Percentiles rank a stretch among this genome's conserved stretches.
Evolutionary conservation across 2,888 invertebrate species (phyloP).

Genomic region (Deilephila porcellus): DNA sequence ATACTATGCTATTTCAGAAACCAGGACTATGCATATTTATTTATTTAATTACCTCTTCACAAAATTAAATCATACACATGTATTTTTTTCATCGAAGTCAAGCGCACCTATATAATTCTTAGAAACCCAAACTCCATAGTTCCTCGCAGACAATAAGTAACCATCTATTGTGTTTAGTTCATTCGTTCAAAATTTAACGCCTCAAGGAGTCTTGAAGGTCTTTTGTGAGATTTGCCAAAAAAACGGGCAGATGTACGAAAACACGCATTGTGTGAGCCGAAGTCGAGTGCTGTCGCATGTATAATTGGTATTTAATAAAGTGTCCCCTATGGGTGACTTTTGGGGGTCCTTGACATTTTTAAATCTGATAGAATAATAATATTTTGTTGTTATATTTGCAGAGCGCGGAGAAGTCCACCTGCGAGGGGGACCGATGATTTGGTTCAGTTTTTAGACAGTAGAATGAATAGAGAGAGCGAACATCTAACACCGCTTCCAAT

Average conservation of each 20-base stretch:
- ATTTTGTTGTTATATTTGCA: background rate
- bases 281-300: conserved; percentile 65
- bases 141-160: conserved; percentile 21
- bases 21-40: too few species aligned
- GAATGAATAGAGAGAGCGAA: too few species aligned
- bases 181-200: conserved; percentile 71
- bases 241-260: conserved; percentile 67
- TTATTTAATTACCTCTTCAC: background rate
- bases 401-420: too few species aligned
- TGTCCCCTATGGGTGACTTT: conserved; percentile 52
- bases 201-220: conserved; percentile 54
- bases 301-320: conserved; percentile 80
- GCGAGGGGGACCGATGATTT: too few species aligned
- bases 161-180: conserved; percentile 30
- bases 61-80: background rate
- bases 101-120: background rate
- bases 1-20: too few species aligned
- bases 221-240: conserved; percentile 51
- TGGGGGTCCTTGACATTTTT: conserved; percentile 41
- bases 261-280: conserved; percentile 62
- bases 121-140: conserved; percentile 29
- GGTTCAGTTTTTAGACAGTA: too few species aligned
- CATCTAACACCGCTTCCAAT: too few species aligned
- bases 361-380: background rate
- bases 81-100: background rate